Evolutionary conservation across 1,140 invertebrate species (phyloP).

Genomic region (Microplitis demolitor): DNA sequence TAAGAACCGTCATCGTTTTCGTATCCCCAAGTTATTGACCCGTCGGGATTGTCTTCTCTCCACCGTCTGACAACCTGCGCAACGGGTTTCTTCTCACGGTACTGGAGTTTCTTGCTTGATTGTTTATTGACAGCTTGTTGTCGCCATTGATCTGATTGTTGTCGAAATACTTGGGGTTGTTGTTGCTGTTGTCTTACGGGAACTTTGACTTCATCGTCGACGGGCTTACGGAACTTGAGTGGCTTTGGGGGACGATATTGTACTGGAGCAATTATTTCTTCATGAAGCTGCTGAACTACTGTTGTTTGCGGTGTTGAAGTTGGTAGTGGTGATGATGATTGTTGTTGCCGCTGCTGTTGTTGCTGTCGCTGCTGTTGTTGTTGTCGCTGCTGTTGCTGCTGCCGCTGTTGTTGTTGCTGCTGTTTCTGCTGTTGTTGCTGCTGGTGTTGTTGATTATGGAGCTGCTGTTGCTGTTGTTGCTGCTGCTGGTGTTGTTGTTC

Average conservation of each 20-base stretch:
- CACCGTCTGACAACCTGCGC: conserved; percentile 69
- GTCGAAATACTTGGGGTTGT: conserved; percentile 28
- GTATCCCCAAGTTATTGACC: conserved; percentile 84
- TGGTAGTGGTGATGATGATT: too few relatives aligned
- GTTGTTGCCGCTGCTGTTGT: conserved; percentile 2
- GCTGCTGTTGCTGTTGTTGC: conserved; percentile 55
- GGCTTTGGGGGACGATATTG: conserved; percentile 45
- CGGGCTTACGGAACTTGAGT: conserved; percentile 30
- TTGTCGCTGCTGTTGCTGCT: conserved; percentile 54
- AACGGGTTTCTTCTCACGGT: conserved; percentile 69
- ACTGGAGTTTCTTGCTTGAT: conserved; percentile 16
- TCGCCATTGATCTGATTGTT: conserved; percentile 31
- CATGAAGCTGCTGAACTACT: background rate
- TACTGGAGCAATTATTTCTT: conserved; percentile 37
- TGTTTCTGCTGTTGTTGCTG: conserved; percentile 57
- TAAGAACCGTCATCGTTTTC: conserved; percentile 78
- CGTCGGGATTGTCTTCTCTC: conserved; percentile 79
- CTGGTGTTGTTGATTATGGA: conserved; percentile 36
- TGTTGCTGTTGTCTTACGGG: conserved; percentile 20
- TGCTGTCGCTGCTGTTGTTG: conserved; percentile 8
- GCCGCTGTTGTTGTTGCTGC: conserved; percentile 55
- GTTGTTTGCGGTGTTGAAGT: too few relatives aligned
- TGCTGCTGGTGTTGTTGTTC: conserved; percentile 54
- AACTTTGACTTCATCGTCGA: conserved; percentile 25
- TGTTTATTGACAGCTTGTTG: conserved; percentile 23